phyloP scores from a whole-genome alignment of 2,797 vertebrate species.

The Enteromius mattozi region DNA sequence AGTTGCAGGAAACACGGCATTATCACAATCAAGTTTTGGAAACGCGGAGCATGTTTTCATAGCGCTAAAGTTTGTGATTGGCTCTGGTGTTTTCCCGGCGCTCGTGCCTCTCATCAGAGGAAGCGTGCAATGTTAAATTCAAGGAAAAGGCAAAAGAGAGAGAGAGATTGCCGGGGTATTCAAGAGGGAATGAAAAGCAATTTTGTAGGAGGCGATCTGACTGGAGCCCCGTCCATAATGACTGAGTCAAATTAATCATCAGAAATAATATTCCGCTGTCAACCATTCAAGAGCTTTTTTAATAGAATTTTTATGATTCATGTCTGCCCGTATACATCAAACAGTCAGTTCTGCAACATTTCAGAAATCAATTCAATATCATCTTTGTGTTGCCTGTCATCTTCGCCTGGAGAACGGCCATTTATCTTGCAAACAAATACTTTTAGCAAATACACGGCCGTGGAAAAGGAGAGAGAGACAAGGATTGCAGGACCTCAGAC shows the following conservation, averaged over 20 bases:
- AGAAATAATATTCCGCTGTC: conserved; percentile 93
- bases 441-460: conserved; percentile 78
- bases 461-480: conserved; percentile 67
- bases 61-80: conserved; percentile 29
- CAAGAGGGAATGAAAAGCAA: conserved; percentile 91
- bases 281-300: conserved; percentile 90
- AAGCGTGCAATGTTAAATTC: conserved; percentile 61
- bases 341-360: conserved; percentile 88
- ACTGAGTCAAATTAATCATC: conserved; percentile 95
- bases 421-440: conserved; percentile 87
- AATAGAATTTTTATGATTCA: conserved; percentile 97
- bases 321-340: conserved; percentile 89
- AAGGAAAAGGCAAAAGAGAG: conserved; percentile 45
- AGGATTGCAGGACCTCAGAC: conserved; percentile 64
- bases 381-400: conserved; percentile 89
- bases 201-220: conserved; percentile 87
- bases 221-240: conserved; percentile 92
- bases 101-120: conserved; percentile 43
- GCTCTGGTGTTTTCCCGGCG: conserved; percentile 34
- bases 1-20: conserved; percentile 15
- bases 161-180: conserved; percentile 81
- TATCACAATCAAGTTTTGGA: conserved; percentile 26
- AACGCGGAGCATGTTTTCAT: conserved; percentile 13
- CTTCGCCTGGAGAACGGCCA: conserved; percentile 78
- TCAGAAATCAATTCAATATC: conserved; percentile 93